Base-by-base conservation (phyloP, 2,888 invertebrate species). In the Drosophila stalkeri region DNA sequence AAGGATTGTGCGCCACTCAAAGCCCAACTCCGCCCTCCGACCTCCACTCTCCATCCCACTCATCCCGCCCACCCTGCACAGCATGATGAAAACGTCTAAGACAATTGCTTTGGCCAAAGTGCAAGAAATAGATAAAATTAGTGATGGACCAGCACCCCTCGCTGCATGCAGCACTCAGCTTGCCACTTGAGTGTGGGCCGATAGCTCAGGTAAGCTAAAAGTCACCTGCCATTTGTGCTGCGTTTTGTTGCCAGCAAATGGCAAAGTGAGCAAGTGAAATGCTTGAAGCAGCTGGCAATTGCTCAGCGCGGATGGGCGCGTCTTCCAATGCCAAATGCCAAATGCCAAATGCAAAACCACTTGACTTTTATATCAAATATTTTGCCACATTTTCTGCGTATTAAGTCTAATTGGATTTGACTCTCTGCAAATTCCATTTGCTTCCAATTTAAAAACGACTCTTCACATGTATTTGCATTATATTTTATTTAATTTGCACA, bases 91-190 rank as follows among this genome's bases (percentile, higher is more conserved):
- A 84, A 72, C 80, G 84, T 88, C 86, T 87, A 85, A 85, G 85
- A 85, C 85, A 85, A 85, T 85, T 85, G 85, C 89, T 86, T 78
- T 82, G 84, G 75, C 90, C 88, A 88, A 89, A 86, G 88, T 88
- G 86, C 88, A 85, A 87, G 86, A 86, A 86, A 86, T 87, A 82
- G 86, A 86, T 89, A 89, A 86, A 87, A 88, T 86, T 86, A 86
- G 89, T 87, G 82, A 80, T 72, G 73, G 73, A 67, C 85, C 77
- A 62, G 31, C 57, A 49, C 62, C 57, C 64, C 37, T 6, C 31
- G 35, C 37, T 14, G 44, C 37, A 6, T 4, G 2, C 35, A 43
- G 3, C 9, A 2, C 41, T 43, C 41, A 43, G 18, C 11, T 2
- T 72, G 82, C 82, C 68, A 37, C 82, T 52, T n/a, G 46, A 59